These are phyloP conservation scores for Scortum barcoo DNA, from an alignment of 2,113 vertebrate genomes.

Conservation along the genomic window DNA sequence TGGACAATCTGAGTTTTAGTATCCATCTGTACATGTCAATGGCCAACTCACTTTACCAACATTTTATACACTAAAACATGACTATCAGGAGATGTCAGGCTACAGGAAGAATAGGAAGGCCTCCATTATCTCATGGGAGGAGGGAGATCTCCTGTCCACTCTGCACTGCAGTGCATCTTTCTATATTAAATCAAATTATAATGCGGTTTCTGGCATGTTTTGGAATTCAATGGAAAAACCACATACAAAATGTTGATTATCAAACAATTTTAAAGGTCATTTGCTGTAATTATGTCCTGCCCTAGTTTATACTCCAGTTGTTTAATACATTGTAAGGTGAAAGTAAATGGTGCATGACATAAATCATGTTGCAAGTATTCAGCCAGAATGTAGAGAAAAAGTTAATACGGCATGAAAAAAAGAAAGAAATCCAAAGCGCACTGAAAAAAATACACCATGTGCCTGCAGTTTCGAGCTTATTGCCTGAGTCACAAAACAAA, in stretches of 20 bases:
- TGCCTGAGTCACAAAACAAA: constrained; percentile 42
- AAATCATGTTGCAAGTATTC: not conserved
- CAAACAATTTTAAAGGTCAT: not conserved
- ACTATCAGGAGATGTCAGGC: not conserved
- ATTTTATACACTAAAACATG: not conserved
- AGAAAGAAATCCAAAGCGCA: constrained; percentile 4
- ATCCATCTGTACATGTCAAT: not conserved
- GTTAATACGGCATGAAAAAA: not conserved
- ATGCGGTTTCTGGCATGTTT: not conserved
- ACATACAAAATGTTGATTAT: not conserved
- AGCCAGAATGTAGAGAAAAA: not conserved
- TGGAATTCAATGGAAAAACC: not conserved
- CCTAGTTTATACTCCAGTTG: not conserved
- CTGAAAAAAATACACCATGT: not conserved
- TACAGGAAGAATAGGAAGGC: not conserved
- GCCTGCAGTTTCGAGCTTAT: constrained; percentile 11
- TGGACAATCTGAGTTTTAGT: too few species aligned
- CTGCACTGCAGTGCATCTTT: not conserved
- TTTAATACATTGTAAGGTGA: not conserved
- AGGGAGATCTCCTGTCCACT: not conserved
- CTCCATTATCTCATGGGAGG: not conserved
- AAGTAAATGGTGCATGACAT: not conserved
- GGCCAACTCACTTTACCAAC: not conserved
- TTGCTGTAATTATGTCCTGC: not conserved
- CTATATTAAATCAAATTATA: not conserved